These are phyloP conservation scores for Ditylenchus dipsaci DNA, from an alignment of 1,140 invertebrate species.

Conservation along the genomic window DNA sequence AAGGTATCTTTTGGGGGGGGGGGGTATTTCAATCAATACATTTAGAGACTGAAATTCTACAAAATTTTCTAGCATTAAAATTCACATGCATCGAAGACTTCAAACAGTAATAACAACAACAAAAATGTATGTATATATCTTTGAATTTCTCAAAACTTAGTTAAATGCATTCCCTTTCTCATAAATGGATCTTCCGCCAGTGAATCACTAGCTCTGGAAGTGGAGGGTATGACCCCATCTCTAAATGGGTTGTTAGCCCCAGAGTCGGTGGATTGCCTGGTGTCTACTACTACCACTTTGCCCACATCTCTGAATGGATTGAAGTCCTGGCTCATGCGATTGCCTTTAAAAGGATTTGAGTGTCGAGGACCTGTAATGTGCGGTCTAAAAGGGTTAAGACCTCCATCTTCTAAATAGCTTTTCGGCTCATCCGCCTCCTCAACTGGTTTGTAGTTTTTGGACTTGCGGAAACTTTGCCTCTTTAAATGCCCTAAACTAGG, in stretches of 20 bases:
- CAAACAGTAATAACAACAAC: too few relatives aligned
- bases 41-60: too few relatives aligned
- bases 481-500: background rate
- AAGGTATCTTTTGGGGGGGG: too few relatives aligned
- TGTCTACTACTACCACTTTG: background rate
- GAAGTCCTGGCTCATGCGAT: background rate
- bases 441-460: background rate
- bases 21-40: too few relatives aligned
- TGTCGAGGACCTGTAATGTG: background rate
- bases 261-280: background rate
- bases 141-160: background rate
- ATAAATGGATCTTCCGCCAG: background rate
- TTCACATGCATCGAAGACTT: too few relatives aligned
- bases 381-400: background rate
- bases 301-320: background rate
- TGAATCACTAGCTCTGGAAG: background rate
- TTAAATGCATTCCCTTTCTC: background rate
- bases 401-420: background rate
- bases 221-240: background rate
- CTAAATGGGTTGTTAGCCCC: background rate
- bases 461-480: background rate
- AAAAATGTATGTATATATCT: too few relatives aligned
- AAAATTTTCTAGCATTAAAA: too few relatives aligned
- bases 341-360: background rate
- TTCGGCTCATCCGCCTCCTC: background rate